These are phyloP conservation scores for Drosophila barbarae DNA, from an alignment of 2,888 invertebrate genomes.

Conservation along the genomic window DNA sequence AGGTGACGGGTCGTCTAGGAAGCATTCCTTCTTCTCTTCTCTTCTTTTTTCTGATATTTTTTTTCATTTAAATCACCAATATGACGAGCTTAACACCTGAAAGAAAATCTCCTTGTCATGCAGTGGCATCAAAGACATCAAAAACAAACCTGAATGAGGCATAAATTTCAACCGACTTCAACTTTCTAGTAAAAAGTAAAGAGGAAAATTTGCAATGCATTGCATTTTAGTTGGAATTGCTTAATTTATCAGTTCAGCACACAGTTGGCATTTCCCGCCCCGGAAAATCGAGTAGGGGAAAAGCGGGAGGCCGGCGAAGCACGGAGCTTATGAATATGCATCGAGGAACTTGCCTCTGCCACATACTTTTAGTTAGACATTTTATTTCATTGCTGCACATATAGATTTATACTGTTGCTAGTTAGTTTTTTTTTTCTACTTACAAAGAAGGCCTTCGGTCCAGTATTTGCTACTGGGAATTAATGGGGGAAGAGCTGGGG, in stretches of 20 bases:
- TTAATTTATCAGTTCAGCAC: slow-evolving; percentile 71
- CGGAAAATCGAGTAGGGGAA: slow-evolving; percentile 21
- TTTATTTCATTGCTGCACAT: slow-evolving; percentile 38
- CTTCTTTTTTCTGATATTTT: not conserved
- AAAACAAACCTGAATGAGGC: slow-evolving; percentile 68
- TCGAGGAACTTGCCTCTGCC: slow-evolving; percentile 38
- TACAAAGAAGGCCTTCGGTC: slow-evolving; percentile 21
- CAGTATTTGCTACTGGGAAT: slow-evolving; percentile 12
- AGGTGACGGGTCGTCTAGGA: slow-evolving; percentile 31
- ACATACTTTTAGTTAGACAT: slow-evolving; percentile 41
- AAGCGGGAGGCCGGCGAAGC: slow-evolving; percentile 15
- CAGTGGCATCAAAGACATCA: slow-evolving; percentile 70
- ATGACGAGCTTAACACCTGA: slow-evolving; percentile 25
- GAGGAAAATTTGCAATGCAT: slow-evolving; percentile 59
- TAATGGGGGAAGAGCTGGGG: not conserved
- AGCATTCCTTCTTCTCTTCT: slow-evolving; percentile 5
- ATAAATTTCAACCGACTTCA: slow-evolving; percentile 56
- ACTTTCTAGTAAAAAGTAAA: slow-evolving; percentile 54
- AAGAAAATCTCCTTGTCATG: slow-evolving; percentile 34
- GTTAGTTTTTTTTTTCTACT: not conserved
- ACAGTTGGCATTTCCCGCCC: slow-evolving; percentile 63
- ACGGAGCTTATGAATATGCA: slow-evolving; percentile 41
- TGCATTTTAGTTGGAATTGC: slow-evolving; percentile 64
- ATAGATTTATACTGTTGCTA: slow-evolving; percentile 16
- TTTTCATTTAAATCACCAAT: slow-evolving; percentile 41